Evolutionary conservation across 2,888 invertebrate genomes (phyloP), one percentile per base, ranked within the genome.

Genomic region (Nomada lathburiana): DNA sequence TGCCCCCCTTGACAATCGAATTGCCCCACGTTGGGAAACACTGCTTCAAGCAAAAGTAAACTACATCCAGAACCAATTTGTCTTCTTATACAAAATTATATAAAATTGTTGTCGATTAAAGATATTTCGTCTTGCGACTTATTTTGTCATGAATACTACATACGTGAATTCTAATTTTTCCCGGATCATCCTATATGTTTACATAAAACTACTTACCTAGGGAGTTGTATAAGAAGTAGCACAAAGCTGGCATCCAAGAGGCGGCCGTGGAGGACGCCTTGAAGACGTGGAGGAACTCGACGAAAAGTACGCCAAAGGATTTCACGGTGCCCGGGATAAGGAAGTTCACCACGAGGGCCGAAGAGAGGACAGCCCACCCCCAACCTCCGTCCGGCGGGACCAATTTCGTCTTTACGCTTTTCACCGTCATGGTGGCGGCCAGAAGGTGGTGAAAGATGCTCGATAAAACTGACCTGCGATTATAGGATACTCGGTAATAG

Each of bases 211-310:
- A 18, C 95, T 95, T 93, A 97, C 98, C 98, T 92, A 98, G 95
- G 88, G 97, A 97, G 93, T 97, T 97, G 95, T 98, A 98, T 20
- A 98, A 95, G 94, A 97, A 98, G 93, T 98, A 98, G 91, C 97
- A 98, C 9, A 98, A 94, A 0, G 98, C 97, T 18, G 97, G 97
- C 89, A 98, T 97, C 95, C 97, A 97, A 0, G 97, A 96, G 0
- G 97, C 97, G 5, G 96, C 95, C 0, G 97, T 95, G 0, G 97
- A 96, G 5, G 96, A 95, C 0, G 97, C 95, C 36, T 97, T 94
- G 92, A 98, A 98, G 29, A 97, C 97, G 88, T 97, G 97, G 80
- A 97, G 95, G 94, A 98, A 97, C 92, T 98, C 98, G 65, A 97
- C 96, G 91, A 97, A 96, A 0, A 98, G 94, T 0, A 98, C 97